These are phyloP conservation scores for Siniperca obscura DNA, from an alignment of 2,797 vertebrate species.

Conservation along the genomic window DNA sequence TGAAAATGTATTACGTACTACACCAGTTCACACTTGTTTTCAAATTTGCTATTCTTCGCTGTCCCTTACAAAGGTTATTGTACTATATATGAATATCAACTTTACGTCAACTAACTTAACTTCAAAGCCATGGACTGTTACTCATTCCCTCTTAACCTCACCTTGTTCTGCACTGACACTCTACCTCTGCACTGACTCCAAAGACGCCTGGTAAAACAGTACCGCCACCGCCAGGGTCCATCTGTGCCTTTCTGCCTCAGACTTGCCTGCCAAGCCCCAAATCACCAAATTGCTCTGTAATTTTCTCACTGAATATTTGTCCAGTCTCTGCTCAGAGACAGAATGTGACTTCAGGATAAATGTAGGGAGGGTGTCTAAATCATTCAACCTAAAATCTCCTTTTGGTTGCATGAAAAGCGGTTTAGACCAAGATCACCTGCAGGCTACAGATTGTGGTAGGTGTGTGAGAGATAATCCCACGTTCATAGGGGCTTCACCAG, in stretches of 20 bases:
- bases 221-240: constrained; percentile 34
- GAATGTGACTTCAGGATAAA: constrained; percentile 22
- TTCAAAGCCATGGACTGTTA: neutral
- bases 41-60: neutral
- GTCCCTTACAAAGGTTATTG: neutral
- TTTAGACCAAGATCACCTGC: constrained; percentile 3
- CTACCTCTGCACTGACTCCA: constrained; percentile 49
- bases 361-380: constrained; percentile 12
- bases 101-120: neutral
- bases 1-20: neutral
- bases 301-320: constrained; percentile 47
- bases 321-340: constrained; percentile 15
- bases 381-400: constrained; percentile 13
- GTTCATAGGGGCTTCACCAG: neutral
- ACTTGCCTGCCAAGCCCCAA: constrained; percentile 33
- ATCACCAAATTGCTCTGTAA: constrained; percentile 35
- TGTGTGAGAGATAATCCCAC: constrained; percentile 12
- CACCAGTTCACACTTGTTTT: neutral
- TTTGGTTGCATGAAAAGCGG: neutral
- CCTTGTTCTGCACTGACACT: constrained; percentile 31
- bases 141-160: constrained; percentile 14
- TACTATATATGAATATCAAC: neutral
- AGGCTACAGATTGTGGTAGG: constrained; percentile 9
- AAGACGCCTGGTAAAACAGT: constrained; percentile 28
- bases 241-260: constrained; percentile 54